phyloP scores from a whole-genome alignment of 2,113 vertebrate species.

The Megaceryle maxima region DNA sequence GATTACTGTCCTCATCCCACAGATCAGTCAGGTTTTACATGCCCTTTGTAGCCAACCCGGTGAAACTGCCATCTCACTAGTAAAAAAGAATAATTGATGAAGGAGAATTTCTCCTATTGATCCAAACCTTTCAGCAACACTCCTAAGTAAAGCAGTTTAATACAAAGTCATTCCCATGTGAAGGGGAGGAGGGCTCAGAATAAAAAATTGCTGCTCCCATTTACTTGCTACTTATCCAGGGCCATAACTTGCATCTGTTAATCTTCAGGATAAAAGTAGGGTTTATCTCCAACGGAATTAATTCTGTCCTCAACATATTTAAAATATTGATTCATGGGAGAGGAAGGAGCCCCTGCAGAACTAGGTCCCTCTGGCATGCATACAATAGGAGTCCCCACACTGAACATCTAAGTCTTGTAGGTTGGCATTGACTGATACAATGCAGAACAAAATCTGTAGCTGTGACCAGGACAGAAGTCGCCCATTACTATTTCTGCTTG shows the following conservation, averaged over 20 bases:
- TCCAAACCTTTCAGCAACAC: neutral
- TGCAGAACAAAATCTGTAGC: neutral
- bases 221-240: neutral
- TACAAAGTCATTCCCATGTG: neutral
- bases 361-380: neutral
- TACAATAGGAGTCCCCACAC: neutral
- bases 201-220: neutral
- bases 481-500: neutral
- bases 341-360: neutral
- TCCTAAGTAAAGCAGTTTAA: neutral
- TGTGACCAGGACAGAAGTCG: neutral
- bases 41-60: neutral
- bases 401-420: neutral
- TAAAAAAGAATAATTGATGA: neutral
- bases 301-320: neutral
- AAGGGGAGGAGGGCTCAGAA: neutral
- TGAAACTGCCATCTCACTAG: neutral
- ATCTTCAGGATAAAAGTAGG: neutral
- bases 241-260: neutral
- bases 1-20: neutral
- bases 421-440: neutral
- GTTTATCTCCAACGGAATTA: neutral
- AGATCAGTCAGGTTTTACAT: neutral
- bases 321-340: neutral
- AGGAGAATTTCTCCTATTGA: neutral